Evolutionary conservation across 92 coral and sea anemone species (phyloP).

Genomic region (Phenganax stokvisi): DNA sequence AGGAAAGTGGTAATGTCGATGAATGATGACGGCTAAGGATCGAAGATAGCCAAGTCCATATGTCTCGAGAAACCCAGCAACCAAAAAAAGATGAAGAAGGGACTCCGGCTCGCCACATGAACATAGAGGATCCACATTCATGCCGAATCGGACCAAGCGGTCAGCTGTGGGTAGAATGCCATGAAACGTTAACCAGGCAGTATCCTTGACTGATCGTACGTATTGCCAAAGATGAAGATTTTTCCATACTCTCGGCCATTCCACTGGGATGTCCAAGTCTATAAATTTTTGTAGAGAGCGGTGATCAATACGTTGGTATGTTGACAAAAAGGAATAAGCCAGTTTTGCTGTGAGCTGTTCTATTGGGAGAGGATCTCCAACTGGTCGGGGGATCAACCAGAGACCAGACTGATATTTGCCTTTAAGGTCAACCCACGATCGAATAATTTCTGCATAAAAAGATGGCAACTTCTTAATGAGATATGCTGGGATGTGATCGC

Average conservation of each 20-base stretch:
- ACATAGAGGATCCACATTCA: neutral
- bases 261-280: neutral
- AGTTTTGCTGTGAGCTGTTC: neutral
- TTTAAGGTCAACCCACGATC: conserved; percentile 13
- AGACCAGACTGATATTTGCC: neutral
- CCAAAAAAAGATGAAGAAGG: neutral
- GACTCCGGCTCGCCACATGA: conserved; percentile 5
- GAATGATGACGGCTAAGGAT: too few species aligned
- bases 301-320: neutral
- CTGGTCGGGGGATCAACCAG: neutral
- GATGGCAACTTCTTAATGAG: neutral
- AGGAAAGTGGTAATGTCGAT: too few species aligned
- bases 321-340: neutral
- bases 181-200: neutral
- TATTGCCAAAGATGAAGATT: neutral
- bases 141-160: conserved; percentile 6
- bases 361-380: neutral
- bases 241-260: neutral
- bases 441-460: neutral
- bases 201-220: neutral
- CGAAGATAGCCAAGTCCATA: neutral
- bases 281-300: neutral
- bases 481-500: neutral
- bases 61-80: neutral
- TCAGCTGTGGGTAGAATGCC: conserved; percentile 8